phyloP scores from a whole-genome alignment of 1,140 invertebrate species.

The Chironomus striatipennis region DNA sequence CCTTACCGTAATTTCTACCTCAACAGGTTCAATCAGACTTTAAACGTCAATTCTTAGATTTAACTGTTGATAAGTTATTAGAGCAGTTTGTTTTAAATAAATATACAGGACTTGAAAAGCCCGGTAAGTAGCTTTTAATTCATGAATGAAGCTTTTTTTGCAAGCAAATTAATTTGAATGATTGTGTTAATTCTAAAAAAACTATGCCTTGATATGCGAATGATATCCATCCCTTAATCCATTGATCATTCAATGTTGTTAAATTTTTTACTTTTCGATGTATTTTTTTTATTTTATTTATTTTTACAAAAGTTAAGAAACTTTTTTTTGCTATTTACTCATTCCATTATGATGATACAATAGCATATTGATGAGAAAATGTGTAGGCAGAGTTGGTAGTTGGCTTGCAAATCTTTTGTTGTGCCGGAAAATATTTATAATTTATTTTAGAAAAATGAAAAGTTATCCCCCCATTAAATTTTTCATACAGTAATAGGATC shows the following conservation, averaged over 20 bases:
- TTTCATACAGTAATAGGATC: too few relatives aligned
- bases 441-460: too few relatives aligned
- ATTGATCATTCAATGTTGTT: neutral
- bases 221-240: too few relatives aligned
- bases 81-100: constrained; percentile 86
- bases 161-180: too few relatives aligned
- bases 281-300: neutral
- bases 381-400: too few relatives aligned
- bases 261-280: neutral
- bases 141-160: too few relatives aligned
- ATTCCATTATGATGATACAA: neutral
- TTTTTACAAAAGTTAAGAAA: neutral
- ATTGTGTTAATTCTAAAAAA: too few relatives aligned
- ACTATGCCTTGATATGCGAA: too few relatives aligned
- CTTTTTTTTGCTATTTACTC: neutral
- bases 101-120: constrained; percentile 83
- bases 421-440: too few relatives aligned
- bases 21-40: constrained; percentile 80
- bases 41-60: constrained; percentile 76
- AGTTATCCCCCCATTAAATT: too few relatives aligned
- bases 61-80: constrained; percentile 84
- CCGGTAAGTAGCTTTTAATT: constrained; percentile 49
- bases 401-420: too few relatives aligned
- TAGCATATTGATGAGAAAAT: neutral
- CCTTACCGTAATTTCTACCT: constrained; percentile 28